Conservation (phyloP, 1,140 invertebrate species). For the Drosophila bifasciata region DNA sequence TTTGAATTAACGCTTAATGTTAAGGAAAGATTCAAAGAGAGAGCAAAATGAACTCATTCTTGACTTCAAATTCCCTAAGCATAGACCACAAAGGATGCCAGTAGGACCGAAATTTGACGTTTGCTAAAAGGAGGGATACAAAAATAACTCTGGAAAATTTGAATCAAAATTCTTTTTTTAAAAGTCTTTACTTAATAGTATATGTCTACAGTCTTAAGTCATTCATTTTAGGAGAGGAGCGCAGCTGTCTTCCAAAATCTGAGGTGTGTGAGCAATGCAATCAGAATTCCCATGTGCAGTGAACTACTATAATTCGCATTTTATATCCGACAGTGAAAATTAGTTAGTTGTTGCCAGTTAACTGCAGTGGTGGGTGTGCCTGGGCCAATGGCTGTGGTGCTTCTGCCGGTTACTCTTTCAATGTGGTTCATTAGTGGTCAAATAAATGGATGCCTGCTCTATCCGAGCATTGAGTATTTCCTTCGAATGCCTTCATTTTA, state of each 20-base stretch:
- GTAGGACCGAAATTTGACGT: too few species aligned
- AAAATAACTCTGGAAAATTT: too few species aligned
- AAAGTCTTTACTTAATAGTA: too few species aligned
- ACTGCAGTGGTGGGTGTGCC: not conserved
- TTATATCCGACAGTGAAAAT: constrained; percentile 44
- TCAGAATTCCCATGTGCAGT: constrained; percentile 3
- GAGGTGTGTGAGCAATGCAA: constrained; percentile 32
- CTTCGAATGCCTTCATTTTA: constrained; percentile 18
- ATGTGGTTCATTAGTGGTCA: constrained; percentile 70
- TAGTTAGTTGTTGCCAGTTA: constrained; percentile 33
- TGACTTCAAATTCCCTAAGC: too few species aligned
- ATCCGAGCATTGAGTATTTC: not conserved
- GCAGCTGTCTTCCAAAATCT: not conserved
- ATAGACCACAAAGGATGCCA: too few species aligned
- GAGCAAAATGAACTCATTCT: too few species aligned
- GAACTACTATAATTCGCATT: too few species aligned
- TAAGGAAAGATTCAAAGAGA: not conserved
- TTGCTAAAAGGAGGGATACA: too few species aligned
- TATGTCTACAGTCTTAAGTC: too few species aligned
- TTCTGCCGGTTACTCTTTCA: constrained; percentile 37
- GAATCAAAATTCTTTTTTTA: too few species aligned
- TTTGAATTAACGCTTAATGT: not conserved
- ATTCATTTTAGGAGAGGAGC: too few species aligned
- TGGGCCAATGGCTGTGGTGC: constrained; percentile 1
- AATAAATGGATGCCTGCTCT: constrained; percentile 58